Evolutionary conservation across 2,888 invertebrate species (phyloP), one percentile per base, ranked within the genome.

Genomic region (Leucophenga maculata): DNA sequence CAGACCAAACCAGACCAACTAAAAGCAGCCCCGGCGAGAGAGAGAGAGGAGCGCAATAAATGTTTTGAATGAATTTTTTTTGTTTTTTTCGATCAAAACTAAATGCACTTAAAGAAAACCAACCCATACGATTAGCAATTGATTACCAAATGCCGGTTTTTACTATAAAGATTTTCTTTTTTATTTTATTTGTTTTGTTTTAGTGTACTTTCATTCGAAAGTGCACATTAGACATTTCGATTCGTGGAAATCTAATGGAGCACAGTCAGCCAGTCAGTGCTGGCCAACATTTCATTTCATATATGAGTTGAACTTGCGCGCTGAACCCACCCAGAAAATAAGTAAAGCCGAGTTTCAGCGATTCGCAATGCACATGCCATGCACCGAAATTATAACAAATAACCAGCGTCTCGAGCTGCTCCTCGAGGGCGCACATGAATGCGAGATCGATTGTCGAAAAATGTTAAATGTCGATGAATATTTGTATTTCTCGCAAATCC

Each of bases 21-120:
- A 31, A 57, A 50, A 50, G 18, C 13, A 54, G 4, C 1, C 22
- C 1, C n/a, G n/a, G n/a, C n/a, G n/a, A n/a, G 14, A 57, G n/a
- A 1, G 57, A 31, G 20, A 57, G 22, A 13, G 22, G 54, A 18
- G 18, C 16, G 54, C 11, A 22, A 54, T 54, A 22, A 54, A 62
- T 32, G 26, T 14, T 57, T 70, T 73, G 68, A 72, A 75, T 70
- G 71, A 69, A 69, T 68, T 68, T 67, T 22, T 31, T 14, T 59
- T 39, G 54, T 31, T 14, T 59, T 39, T 65, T 32, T 22, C 39
- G 60, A 60, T 39, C 9, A 60, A 11, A 32, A 31, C 3, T 39
- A 39, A 39, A 39, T 39, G 39, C 39, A 39, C 39, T 39, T 39
- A 39, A 39, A 39, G 39, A 39, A 39, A 39, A 39, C 39, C 39